Conservation (phyloP, 2,113 vertebrate species). For the Mirounga angustirostris region DNA sequence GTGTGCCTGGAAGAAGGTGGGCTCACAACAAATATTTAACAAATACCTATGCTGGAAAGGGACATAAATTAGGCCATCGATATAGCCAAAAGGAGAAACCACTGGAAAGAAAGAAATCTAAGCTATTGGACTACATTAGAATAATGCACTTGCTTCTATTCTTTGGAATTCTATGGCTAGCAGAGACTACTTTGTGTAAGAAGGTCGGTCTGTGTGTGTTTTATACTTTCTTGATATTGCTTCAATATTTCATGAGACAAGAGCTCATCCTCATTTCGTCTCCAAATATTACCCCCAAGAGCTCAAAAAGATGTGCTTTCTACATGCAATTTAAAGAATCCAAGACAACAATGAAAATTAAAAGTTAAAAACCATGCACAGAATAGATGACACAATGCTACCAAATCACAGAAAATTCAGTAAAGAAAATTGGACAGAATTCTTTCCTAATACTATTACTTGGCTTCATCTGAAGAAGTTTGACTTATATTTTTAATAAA, state of each 20-base stretch:
- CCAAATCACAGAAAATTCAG: slow-evolving; percentile 57
- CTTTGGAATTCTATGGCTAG: not conserved
- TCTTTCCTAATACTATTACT: not conserved
- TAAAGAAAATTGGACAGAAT: not conserved
- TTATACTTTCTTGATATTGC: not conserved
- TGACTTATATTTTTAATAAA: slow-evolving; percentile 1
- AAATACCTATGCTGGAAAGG: not conserved
- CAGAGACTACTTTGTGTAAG: not conserved
- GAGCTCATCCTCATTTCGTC: not conserved
- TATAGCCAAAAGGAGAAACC: not conserved
- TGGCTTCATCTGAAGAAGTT: slow-evolving; percentile 43
- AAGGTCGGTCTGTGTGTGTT: not conserved
- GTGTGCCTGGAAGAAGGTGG: not conserved
- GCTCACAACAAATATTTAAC: not conserved
- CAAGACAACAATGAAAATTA: slow-evolving; percentile 39
- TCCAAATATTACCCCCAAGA: not conserved
- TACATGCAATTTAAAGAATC: not conserved
- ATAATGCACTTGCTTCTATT: not conserved
- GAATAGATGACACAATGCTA: not conserved
- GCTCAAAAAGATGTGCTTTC: not conserved
- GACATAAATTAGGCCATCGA: not conserved
- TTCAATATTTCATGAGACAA: not conserved
- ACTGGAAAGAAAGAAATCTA: not conserved
- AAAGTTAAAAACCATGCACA: slow-evolving; percentile 4
- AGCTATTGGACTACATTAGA: not conserved